These are phyloP conservation scores for Melitaea cinxia DNA, from an alignment of 1,140 invertebrate genomes.

Conservation along the genomic window DNA sequence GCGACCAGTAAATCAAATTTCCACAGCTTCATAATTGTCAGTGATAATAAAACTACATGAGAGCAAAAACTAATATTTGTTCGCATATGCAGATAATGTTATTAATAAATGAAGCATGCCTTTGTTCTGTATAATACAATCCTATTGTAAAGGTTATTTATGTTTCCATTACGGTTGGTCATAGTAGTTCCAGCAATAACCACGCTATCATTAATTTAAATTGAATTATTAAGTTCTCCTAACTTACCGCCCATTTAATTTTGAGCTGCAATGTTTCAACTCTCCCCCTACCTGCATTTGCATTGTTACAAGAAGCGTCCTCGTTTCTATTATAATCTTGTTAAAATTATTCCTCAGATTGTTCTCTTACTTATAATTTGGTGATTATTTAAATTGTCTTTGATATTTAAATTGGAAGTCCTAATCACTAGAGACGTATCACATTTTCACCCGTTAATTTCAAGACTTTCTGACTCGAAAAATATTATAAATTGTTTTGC, in stretches of 20 bases:
- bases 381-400: not conserved
- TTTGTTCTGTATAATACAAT: slow-evolving; percentile 56
- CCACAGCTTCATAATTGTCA: slow-evolving; percentile 18
- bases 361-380: not conserved
- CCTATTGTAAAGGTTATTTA: slow-evolving; percentile 58
- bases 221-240: slow-evolving; percentile 62
- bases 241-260: slow-evolving; percentile 39
- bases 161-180: slow-evolving; percentile 53
- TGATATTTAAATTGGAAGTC: not conserved
- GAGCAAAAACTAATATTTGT: slow-evolving; percentile 42
- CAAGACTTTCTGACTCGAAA: too few relatives aligned
- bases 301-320: slow-evolving; percentile 5
- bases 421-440: too few relatives aligned
- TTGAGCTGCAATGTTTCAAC: slow-evolving; percentile 32
- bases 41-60: slow-evolving; percentile 35
- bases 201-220: slow-evolving; percentile 58
- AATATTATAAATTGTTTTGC: too few relatives aligned
- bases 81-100: slow-evolving; percentile 36
- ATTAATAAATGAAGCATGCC: slow-evolving; percentile 50
- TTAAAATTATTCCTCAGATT: not conserved
- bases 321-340: slow-evolving; percentile 1
- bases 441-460: too few relatives aligned
- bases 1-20: slow-evolving; percentile 31
- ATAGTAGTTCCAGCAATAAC: slow-evolving; percentile 52
- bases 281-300: slow-evolving; percentile 23